A percentile compares a stretch with the other conserved stretches of the same genome.
Evolutionary conservation across 1,140 invertebrate genomes (phyloP).

Genomic region (Globodera ellingtonae): DNA sequence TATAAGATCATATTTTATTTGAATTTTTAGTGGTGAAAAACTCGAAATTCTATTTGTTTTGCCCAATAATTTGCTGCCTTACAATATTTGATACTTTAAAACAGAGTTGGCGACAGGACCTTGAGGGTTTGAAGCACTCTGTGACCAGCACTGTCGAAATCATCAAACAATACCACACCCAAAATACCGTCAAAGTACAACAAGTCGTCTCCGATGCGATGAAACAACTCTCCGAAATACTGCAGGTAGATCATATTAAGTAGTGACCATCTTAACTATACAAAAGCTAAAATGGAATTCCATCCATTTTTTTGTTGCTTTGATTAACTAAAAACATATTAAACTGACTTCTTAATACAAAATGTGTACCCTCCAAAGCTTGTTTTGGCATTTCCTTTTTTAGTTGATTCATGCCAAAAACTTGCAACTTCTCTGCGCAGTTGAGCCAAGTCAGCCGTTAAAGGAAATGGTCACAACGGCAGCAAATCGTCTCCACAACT

Average conservation of each 20-base stretch:
- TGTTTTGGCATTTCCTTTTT: constrained; percentile 12
- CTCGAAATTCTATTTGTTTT: no score
- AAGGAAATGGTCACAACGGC: constrained; percentile 14
- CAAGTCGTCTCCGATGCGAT: constrained; percentile 32
- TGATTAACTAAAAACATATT: no score
- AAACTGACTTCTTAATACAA: no score
- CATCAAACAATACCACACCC: constrained; percentile 35
- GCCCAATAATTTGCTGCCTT: neutral
- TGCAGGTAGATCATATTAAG: constrained; percentile 14
- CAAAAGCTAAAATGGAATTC: no score
- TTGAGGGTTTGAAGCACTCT: constrained; percentile 22
- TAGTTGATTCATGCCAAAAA: constrained; percentile 29
- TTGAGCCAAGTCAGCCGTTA: constrained; percentile 6
- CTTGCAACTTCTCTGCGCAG: constrained; percentile 18
- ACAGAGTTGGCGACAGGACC: constrained; percentile 36
- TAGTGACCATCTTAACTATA: no score
- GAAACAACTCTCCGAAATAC: constrained; percentile 36
- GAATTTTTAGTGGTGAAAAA: no score
- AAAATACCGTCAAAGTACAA: constrained; percentile 34
- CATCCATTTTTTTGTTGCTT: no score
- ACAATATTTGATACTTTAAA: neutral
- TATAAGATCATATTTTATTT: neutral
- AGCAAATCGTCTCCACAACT: constrained; percentile 28
- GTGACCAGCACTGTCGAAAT: constrained; percentile 33
- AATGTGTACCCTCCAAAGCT: neutral